These are phyloP conservation scores for Diprion similis DNA, from an alignment of 1,140 invertebrate species.

Conservation along the genomic window DNA sequence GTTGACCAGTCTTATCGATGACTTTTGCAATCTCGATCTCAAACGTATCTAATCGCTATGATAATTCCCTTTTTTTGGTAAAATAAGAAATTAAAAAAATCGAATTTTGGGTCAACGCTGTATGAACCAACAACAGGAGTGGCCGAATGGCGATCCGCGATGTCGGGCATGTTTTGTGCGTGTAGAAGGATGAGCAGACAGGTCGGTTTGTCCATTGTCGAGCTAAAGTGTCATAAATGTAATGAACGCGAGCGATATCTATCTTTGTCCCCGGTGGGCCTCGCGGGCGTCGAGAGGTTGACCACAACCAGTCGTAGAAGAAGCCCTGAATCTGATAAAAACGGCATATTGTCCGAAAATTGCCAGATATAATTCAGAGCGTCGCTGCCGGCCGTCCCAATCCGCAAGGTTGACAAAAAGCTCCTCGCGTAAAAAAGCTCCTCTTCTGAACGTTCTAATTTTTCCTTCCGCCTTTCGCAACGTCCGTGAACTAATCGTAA, in stretches of 20 bases:
- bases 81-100: too few species aligned
- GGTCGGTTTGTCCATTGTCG: background rate
- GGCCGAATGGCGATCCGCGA: too few species aligned
- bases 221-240: slow-evolving; percentile 5
- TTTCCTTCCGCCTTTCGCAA: background rate
- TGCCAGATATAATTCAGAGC: background rate
- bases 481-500: too few species aligned
- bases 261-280: background rate
- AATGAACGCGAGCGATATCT: slow-evolving; percentile 1
- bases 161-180: background rate
- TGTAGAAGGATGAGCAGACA: background rate
- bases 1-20: too few species aligned
- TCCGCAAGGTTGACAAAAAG: background rate
- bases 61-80: too few species aligned
- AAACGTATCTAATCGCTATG: too few species aligned
- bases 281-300: slow-evolving; percentile 3
- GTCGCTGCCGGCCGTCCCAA: background rate
- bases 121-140: too few species aligned
- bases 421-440: background rate
- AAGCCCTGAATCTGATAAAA: slow-evolving; percentile 1
- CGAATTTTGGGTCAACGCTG: too few species aligned
- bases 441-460: background rate
- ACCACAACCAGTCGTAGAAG: background rate
- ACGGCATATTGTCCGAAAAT: background rate
- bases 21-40: too few species aligned